A percentile compares a stretch with the other conserved stretches of the same genome.
phyloP scores from a whole-genome alignment of 2,888 invertebrate species.

The Mimachlamys varia region DNA sequence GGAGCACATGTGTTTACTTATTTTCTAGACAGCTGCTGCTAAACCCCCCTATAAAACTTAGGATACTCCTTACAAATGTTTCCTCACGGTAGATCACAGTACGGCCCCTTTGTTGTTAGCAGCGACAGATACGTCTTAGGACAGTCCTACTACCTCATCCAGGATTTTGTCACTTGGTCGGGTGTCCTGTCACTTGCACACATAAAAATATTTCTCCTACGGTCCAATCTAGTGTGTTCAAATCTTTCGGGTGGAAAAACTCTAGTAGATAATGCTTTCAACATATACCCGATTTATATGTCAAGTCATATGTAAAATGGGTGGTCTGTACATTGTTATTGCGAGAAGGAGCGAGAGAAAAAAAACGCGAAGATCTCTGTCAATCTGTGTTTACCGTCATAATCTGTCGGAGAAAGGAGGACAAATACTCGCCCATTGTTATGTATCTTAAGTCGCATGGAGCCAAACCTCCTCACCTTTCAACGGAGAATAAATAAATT shows the following conservation, averaged over 20 bases:
- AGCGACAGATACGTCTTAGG: neutral
- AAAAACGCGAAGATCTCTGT: neutral
- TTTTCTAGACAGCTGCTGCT: neutral
- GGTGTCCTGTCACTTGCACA: neutral
- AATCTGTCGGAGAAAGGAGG: slow-evolving; percentile 24
- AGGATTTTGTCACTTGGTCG: neutral
- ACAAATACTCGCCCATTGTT: slow-evolving; percentile 11
- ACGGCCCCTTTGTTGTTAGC: neutral
- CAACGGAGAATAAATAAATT: slow-evolving; percentile 31
- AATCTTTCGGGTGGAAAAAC: neutral
- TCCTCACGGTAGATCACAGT: slow-evolving; percentile 1
- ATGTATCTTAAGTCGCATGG: slow-evolving; percentile 21
- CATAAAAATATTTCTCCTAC: no score
- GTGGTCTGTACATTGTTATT: neutral
- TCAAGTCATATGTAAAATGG: neutral
- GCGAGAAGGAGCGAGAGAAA: neutral
- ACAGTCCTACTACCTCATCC: neutral
- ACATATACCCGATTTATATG: neutral
- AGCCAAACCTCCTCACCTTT: slow-evolving; percentile 31
- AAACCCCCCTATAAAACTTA: neutral
- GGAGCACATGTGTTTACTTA: slow-evolving; percentile 18
- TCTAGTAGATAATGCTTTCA: neutral
- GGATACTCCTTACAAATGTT: neutral
- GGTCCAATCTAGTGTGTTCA: neutral
- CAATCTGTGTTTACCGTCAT: slow-evolving; percentile 22